Evolutionary conservation across 53 echinoderm and acorn worm species (phyloP).

Genomic region (Antedon mediterranea): DNA sequence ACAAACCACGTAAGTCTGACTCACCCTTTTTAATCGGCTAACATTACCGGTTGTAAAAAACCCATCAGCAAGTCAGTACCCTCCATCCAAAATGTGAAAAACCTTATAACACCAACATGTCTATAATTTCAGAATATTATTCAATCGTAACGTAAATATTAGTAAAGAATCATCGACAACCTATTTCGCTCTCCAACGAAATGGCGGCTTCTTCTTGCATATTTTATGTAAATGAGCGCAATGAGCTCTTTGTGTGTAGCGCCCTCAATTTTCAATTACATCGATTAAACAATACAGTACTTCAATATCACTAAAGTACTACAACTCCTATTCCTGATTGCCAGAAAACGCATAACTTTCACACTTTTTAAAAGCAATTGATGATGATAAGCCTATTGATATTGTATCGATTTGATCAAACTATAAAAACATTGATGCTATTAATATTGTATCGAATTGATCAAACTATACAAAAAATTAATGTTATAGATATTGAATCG

Average conservation of each 20-base stretch:
- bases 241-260: background rate
- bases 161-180: background rate
- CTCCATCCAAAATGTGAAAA: constrained; percentile 92
- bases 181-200: background rate
- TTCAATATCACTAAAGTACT: no score
- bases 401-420: no score
- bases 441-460: no score
- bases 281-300: no score
- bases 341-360: no score
- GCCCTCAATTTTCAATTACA: background rate
- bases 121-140: background rate
- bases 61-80: constrained; percentile 99
- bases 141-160: background rate
- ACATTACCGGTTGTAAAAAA: constrained; percentile 39
- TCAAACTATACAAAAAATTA: no score
- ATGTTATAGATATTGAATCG: no score
- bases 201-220: constrained; percentile 1
- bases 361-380: no score
- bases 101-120: constrained; percentile 13
- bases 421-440: no score
- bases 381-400: no score
- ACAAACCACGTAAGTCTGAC: background rate
- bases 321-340: no score
- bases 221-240: background rate
- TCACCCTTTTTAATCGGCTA: constrained; percentile 63